Evolutionary conservation across 2,888 invertebrate species (phyloP), one percentile per base, ranked within the genome.

Genomic region (Willowsia nigromaculata): DNA sequence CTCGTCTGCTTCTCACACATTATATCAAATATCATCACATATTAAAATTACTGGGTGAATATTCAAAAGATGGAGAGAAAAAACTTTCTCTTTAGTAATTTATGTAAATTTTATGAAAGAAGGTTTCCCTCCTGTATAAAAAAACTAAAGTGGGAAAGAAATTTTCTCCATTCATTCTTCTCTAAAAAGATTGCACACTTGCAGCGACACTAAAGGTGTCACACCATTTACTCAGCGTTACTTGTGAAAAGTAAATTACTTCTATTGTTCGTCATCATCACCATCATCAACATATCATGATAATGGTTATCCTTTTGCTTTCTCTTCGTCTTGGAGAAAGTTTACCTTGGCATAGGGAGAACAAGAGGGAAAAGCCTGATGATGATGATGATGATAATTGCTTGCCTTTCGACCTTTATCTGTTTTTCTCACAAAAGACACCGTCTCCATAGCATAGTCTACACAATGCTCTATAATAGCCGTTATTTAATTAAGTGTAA

Each of bases 401-500:
- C 6, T 9, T 30, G 33, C n/a, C 37, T 37, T 37, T 68, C 37
- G 40, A 65, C 18, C 37, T 68, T 37, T 37, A 40, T 68, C 37
- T 68, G 15, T 3, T 3, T n/a, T 0, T 9, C 50, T n/a, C 18
- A 18, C 5, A 9, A 18, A 3, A 50, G 13, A n/a, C 5, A 18
- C 50, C 15, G 18, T 50, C 9, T 37, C 65, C 65, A 15, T 30
- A 7, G 30, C 37, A 33, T n/a, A 50, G 13, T n/a, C n/a, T 1
- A 6, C 50, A n/a, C 2, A 50, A 18, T n/a, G 22, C 2, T 22
- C 37, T 37, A 74, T 47, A 30, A 74, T 74, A n/a, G 43, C 27
- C 56, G 33, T 80, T 43, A 81, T 81, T 81, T 62, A 81, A 62
- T 81, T 81, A 81, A 81, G 81, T 81, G 81, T 27, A 78, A 78